Evolutionary conservation across 2,113 vertebrate genomes (phyloP).

Genomic region (Heterotilapia buettikoferi): DNA sequence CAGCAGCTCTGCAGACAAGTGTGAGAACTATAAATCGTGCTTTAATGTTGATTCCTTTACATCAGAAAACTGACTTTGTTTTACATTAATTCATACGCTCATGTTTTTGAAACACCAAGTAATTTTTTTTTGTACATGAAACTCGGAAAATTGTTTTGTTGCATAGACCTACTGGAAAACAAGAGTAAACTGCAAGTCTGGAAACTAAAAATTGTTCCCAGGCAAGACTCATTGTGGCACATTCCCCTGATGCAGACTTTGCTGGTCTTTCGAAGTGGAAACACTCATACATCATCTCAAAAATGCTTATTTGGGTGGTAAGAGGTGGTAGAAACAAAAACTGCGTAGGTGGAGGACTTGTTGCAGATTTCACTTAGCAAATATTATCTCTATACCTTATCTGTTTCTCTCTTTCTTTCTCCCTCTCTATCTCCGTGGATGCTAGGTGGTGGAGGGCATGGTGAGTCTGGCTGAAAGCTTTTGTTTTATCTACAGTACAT

Average conservation of each 20-base stretch:
- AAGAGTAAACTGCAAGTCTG: neutral
- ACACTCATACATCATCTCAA: neutral
- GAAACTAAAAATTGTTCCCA: neutral
- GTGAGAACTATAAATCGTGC: neutral
- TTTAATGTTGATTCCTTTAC: neutral
- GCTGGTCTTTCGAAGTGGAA: neutral
- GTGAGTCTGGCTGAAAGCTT: neutral
- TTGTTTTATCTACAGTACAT: neutral
- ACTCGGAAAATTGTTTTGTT: neutral
- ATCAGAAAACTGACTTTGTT: neutral
- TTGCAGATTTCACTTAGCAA: neutral
- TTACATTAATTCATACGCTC: neutral
- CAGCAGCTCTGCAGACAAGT: neutral
- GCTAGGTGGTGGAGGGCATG: neutral
- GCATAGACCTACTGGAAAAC: neutral
- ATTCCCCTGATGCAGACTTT: neutral
- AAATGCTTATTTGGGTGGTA: neutral
- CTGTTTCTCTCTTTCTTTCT: neutral
- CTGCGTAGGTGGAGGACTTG: neutral
- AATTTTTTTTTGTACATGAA: neutral
- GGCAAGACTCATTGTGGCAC: neutral
- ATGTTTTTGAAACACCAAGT: neutral
- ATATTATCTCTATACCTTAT: neutral
- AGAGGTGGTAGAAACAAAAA: neutral
- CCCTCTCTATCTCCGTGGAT: neutral